Base-by-base conservation (phyloP, 2,888 invertebrate genomes). In the Geotrupes spiniger region DNA sequence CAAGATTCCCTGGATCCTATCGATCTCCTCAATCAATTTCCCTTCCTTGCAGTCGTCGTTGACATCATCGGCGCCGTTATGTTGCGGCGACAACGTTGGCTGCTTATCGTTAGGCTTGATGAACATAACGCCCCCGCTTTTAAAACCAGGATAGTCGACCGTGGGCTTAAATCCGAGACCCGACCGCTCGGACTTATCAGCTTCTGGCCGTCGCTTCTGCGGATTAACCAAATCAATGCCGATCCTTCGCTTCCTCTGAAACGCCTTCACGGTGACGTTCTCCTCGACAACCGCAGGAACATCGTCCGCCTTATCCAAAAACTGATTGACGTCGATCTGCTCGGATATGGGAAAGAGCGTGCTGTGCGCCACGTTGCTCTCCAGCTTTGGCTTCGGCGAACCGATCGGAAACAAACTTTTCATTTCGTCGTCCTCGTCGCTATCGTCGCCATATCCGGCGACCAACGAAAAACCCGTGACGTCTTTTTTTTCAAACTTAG, bases 391-490 rank as follows among this genome's bases (percentile, higher is more conserved):
- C n/a, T 11, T 14, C 14, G n/a, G n/a, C 16, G 14, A 4, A 4
- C 16, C 36, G 4, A 41, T 29, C 6, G 44, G 49, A 11, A 49
- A 49, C 11, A 49, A 29, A 1, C n/a, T 25, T 39, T 45, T 67
- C 63, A 10, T 60, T 16, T 27, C 36, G 3, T 53, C 57, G 58
- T 59, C 17, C 6, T 60, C 59, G 46, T 61, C 59, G 0, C 76
- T 75, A 54, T 78, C 78, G 51, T 78, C 76, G 1, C 76, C 77
- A 51, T 80, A 80, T 12, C 77, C 77, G n/a, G 79, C 77, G 1
- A 80, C 75, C 36, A 79, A 60, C 0, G 78, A 76, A 54, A 78
- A 67, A 1, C 70, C 65, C 9, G 61, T 54, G 25, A 47, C 37
- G 27, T 51, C 50, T 21, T 38, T 49, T 31, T 51, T 52, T 5